Evolutionary conservation across 2,113 vertebrate genomes (phyloP).

Genomic region (Anarhynchus alexandrinus): DNA sequence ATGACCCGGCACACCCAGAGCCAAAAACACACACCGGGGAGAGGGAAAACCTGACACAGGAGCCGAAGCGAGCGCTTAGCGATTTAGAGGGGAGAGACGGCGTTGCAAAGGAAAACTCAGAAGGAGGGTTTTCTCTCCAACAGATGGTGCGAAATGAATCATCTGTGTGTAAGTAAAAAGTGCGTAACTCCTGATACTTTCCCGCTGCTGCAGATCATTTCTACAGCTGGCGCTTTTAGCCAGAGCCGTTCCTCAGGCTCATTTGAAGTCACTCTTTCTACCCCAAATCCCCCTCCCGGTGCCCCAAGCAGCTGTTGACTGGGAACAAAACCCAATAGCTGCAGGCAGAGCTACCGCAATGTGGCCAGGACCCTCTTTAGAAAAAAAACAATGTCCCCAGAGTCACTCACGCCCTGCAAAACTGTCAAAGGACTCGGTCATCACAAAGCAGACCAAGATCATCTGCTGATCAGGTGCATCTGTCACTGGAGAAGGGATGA

Average conservation of each 20-base stretch:
- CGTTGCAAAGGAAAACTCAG: background rate
- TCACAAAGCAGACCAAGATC: background rate
- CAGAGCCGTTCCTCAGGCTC: background rate
- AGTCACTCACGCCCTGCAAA: background rate
- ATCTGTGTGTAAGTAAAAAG: conserved; percentile 54
- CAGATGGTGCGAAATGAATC: conserved; percentile 67
- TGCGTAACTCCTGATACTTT: conserved; percentile 39
- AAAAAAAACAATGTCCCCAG: background rate
- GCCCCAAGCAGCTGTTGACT: background rate
- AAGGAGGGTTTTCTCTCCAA: conserved; percentile 51
- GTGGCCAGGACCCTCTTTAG: background rate
- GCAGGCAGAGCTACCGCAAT: background rate
- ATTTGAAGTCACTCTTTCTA: background rate
- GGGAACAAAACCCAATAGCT: background rate
- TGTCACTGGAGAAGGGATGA: background rate
- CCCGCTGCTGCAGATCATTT: conserved; percentile 34
- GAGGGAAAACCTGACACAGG: background rate
- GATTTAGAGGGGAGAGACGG: background rate
- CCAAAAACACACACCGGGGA: background rate
- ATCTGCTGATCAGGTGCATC: background rate
- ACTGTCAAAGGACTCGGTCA: background rate
- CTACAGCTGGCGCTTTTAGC: conserved; percentile 46
- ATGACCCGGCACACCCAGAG: background rate
- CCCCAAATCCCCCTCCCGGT: fast-evolving
- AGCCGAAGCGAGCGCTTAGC: fast-evolving